phyloP scores from a whole-genome alignment of 2,888 invertebrate species.

The Diachrysia chrysitis region DNA sequence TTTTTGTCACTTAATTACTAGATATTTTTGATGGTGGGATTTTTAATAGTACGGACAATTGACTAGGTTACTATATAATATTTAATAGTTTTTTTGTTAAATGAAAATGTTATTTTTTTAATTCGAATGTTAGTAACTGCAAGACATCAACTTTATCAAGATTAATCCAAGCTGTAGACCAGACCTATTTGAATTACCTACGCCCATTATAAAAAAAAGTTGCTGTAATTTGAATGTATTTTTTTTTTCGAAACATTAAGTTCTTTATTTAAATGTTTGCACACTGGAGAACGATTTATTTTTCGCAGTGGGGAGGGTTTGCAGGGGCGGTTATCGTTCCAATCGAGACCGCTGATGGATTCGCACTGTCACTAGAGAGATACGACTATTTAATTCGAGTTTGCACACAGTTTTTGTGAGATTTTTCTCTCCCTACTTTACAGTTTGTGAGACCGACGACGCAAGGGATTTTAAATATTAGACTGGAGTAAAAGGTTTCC shows the following conservation, averaged over 20 bases:
- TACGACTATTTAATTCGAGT: conserved; percentile 86
- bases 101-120: too few relatives aligned
- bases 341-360: conserved; percentile 83
- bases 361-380: conserved; percentile 79
- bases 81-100: too few relatives aligned
- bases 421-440: conserved; percentile 69
- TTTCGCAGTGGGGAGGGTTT: conserved; percentile 56
- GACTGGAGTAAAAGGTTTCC: conserved; percentile 51
- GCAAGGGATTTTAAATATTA: conserved; percentile 66
- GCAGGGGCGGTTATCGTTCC: conserved; percentile 70
- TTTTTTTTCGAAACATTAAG: conserved; percentile 1
- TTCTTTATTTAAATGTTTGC: conserved; percentile 5
- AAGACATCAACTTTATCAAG: too few relatives aligned
- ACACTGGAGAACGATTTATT: conserved; percentile 71
- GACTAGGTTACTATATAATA: too few relatives aligned
- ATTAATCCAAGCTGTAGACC: too few relatives aligned
- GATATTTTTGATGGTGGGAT: too few relatives aligned
- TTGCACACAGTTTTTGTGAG: conserved; percentile 79
- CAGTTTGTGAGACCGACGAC: conserved; percentile 61
- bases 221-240: not conserved
- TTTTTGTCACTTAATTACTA: not conserved
- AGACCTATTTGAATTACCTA: too few relatives aligned
- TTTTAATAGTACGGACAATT: too few relatives aligned
- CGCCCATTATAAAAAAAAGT: not conserved
- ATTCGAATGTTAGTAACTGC: not conserved